Base-by-base conservation (phyloP, 2,888 invertebrate genomes). In the Erebia palarica region DNA sequence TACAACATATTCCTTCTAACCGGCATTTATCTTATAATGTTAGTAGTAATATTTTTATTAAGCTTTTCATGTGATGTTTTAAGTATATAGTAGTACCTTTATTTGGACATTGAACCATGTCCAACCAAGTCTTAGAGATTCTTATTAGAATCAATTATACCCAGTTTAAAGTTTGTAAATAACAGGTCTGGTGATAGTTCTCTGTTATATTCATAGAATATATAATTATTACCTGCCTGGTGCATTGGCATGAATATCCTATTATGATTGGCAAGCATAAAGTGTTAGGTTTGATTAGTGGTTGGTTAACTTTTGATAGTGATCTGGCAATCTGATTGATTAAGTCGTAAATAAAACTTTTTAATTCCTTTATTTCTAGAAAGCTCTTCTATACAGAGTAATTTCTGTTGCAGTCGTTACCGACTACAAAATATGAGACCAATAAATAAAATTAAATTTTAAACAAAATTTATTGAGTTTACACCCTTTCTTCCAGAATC, bases 1-100 rank as follows among this genome's bases (percentile, higher is more conserved):
- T 92, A 49, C 92, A 90, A 80, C 80, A 90, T 72, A 76, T 90
- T 68, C 82, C 87, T 1, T 86, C 82, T 69, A 84, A 82, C 72
- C 80, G 86, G 18, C 84, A 86, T 73, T 76, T 81, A n/a, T 75
- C 75, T 18, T 79, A 70, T 69, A 79, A 71, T 58, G 84, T 85
- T 70, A 80, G 81, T 70, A 80, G 81, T 80, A 76, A 21, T n/a
- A 53, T 70, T 68, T 44, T 53, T 36, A 51, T 0, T 51, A n/a
- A 16, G 16, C 8, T 53, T 16, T 53, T 16, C 16, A n/a, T 53
- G 8, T 14, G 53, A 9, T 9, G n/a, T 2, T 53, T 7, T 9
- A 2, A 9, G 36, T 36, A 36, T 36, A 36, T 36, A 36, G 36
- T n/a, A n/a, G 16, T 16, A 9, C 8, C 16, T 53, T 8, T 2